Evolutionary conservation across 2,888 invertebrate genomes (phyloP), one percentile per base, ranked within the genome.

Genomic region (Furcula furcula): DNA sequence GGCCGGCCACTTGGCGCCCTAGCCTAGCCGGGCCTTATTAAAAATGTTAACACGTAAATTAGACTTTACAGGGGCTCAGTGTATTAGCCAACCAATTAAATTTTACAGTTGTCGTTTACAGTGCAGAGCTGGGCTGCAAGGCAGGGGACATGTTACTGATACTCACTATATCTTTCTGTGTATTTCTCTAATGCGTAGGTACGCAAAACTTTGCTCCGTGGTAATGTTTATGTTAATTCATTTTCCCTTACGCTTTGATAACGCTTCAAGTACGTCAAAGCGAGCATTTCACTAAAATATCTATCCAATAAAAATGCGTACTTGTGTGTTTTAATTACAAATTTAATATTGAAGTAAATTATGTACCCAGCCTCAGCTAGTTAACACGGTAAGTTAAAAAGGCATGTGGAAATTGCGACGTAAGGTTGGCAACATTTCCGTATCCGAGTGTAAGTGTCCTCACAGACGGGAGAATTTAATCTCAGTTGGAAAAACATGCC

Each of bases 1-100:
- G 81, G 78, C 82, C 77, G 81, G 78, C 87, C 85, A 87, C 87
- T 87, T 85, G 73, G 70, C 83, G 72, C 87, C 87, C 87, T 75
- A 77, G 79, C 76, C 69, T 74, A 66, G 73, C 72, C 68, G 42
- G 74, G 82, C 83, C 86, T 87, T 88, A 87, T 87, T 86, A 87
- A 87, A 87, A 87, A 84, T 78, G 84, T 84, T 84, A 85, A 86
- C 86, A 78, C 83, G 85, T 84, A 87, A 87, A 86, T 87, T 85
- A 87, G 86, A 85, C 81, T 74, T 63, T 48, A 62, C 72, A 65
- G 69, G 69, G 63, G 63, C 57, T 69, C 62, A 48, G 68, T 76
- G 82, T 82, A 87, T 86, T 87, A 85, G 84, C 83, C 70, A 79
- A 76, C 87, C 85, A 85, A 85, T 86, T 85, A 82, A 86, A 85